phyloP scores from a whole-genome alignment of 2,888 invertebrate species.

The Syrphus vitripennis region DNA sequence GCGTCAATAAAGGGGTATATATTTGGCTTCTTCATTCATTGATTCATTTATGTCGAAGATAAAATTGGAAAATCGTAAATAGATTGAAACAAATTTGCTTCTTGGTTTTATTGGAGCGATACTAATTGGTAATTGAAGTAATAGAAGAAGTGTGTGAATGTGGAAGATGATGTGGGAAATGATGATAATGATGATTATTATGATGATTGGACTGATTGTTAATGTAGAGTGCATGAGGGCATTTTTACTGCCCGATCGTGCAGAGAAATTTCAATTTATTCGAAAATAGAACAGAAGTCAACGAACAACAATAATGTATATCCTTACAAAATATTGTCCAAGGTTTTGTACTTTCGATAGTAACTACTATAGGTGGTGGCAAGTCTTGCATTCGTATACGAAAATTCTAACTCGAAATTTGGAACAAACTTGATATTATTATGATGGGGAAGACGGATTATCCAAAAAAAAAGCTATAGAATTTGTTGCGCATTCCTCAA shows the following conservation, averaged over 20 bases:
- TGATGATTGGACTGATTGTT: constrained; percentile 5
- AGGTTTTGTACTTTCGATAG: no score
- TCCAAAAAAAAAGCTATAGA: no score
- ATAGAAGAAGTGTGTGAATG: constrained; percentile 48
- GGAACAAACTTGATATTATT: no score
- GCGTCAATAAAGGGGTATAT: background rate
- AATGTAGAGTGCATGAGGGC: constrained; percentile 14
- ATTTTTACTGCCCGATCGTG: background rate
- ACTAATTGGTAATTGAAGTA: constrained; percentile 68
- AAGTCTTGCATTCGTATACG: no score
- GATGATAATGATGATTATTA: background rate
- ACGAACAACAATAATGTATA: background rate
- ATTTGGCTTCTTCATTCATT: constrained; percentile 52
- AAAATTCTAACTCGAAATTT: no score
- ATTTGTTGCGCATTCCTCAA: no score
- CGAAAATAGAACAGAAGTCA: constrained; percentile 21
- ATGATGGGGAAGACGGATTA: no score
- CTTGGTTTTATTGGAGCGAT: constrained; percentile 45
- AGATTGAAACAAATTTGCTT: constrained; percentile 62
- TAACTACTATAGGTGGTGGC: no score
- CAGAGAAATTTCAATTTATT: background rate
- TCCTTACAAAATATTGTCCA: no score
- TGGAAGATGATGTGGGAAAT: background rate
- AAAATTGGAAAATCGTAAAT: constrained; percentile 60
- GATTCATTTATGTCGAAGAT: constrained; percentile 20